Evolutionary conservation across 2,113 vertebrate genomes (phyloP), one percentile per base, ranked within the genome.

Genomic region (Saguinus imperator): DNA sequence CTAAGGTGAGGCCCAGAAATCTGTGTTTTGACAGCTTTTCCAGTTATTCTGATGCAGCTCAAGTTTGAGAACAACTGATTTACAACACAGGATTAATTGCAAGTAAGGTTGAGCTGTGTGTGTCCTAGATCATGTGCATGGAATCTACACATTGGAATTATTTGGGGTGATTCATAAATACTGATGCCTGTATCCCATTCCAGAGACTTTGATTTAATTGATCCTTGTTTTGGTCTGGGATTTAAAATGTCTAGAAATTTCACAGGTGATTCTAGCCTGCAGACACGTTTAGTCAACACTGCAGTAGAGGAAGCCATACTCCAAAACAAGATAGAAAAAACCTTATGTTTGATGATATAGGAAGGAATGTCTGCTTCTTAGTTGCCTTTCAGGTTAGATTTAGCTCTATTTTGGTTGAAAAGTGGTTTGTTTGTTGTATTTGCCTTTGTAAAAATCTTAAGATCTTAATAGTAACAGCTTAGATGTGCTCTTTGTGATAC

Each of bases 381-480:
- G 18, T 73, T 83, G 32, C 21, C 55, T 85, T 17, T 29, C 66
- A 86, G n/a, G 43, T 89, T 91, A 91, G 45, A 66, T 70, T 88
- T 70, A 29, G 1, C 18, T 93, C 43, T 52, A 16, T 89, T 91
- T 95, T 91, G 32, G 4, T 88, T 92, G 16, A 81, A 79, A 95
- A 73, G 72, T n/a, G 14, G 5, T 37, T 84, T 93, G 10, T 77
- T 87, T 87, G 35, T 27, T 90, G 10, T 58, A 25, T 77, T 84
- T 90, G 61, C 80, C 45, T 72, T 86, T 70, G 58, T 79, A n/a
- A 91, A 95, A 87, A 91, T 75, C n/a, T 37, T 72, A 87, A 18
- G 76, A 21, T 91, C 43, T 58, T 79, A 82, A 73, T 3, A 72
- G 14, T 16, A 79, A 80, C 75, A 92, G 35, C 37, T 73, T 91